Evolutionary conservation across 2,888 invertebrate species (phyloP).

Genomic region (Osedax frankpressi): DNA sequence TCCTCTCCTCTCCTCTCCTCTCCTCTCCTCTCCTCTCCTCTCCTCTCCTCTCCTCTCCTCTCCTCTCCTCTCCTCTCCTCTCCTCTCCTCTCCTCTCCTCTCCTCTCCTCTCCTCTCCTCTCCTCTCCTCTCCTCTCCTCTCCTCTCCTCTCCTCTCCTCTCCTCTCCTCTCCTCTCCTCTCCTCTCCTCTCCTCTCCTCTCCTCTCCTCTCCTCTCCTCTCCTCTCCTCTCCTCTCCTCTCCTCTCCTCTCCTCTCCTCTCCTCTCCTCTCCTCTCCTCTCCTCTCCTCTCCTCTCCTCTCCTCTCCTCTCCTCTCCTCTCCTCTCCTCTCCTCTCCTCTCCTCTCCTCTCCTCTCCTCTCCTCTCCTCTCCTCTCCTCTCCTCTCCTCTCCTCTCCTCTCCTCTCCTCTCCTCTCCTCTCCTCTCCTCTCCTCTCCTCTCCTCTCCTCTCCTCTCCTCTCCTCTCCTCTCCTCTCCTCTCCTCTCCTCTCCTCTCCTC

Average conservation of each 20-base stretch:
- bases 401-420: slow-evolving; percentile 16
- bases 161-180: neutral
- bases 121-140: slow-evolving; percentile 13
- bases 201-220: neutral
- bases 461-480: slow-evolving; percentile 15
- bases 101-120: slow-evolving; percentile 2
- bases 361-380: slow-evolving; percentile 13
- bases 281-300: neutral
- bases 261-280: slow-evolving; percentile 2
- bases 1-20: slow-evolving; percentile 18
- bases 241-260: slow-evolving; percentile 5
- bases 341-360: slow-evolving; percentile 9
- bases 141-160: neutral
- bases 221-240: neutral
- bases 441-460: slow-evolving; percentile 11
- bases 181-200: slow-evolving; percentile 2
- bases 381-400: slow-evolving; percentile 12
- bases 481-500: slow-evolving; percentile 15
- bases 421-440: slow-evolving; percentile 15
- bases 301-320: neutral
- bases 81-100: slow-evolving; percentile 20
- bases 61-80: slow-evolving; percentile 17
- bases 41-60: slow-evolving; percentile 22
- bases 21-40: slow-evolving; percentile 14
- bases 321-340: slow-evolving; percentile 7